Base-by-base conservation (phyloP, 2,888 invertebrate genomes). In the Dryococelus australis region DNA sequence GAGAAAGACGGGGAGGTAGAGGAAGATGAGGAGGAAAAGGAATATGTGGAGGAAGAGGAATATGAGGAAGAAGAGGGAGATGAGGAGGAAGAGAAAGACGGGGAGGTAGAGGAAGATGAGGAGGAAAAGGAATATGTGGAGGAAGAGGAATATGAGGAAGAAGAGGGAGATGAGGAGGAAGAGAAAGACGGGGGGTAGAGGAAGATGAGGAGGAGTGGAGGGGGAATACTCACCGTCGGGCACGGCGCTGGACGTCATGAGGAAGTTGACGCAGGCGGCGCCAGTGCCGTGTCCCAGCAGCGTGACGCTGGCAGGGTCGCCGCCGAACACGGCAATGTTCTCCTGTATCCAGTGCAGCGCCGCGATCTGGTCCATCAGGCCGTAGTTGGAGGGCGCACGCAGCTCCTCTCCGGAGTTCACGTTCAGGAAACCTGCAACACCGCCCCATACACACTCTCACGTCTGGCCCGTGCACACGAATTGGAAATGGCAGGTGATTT, bases 301-400 rank as follows among this genome's bases (percentile, higher is more conserved):
- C 0, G 99, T 99, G 87, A 99, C 98, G 91, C 97, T 97, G 79
- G 96, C 95, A 0, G 98, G 96, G 92, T 99, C 99, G 0, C 99
- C 99, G 9, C 98, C 98, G 92, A 99, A 99, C 87, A 96, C 96
- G 0, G 96, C 98, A 86, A 99, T 97, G 92, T 99, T 99, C 92
- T 98, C 98, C 91, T 98, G 97, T 89, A 99, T 95, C 99, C 99
- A 99, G 91, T 98, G 98, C 89, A 99, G 93, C 0, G 98, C 98
- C 0, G 98, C 98, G 90, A 98, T 97, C 93, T 98, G 98, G 93
- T 99, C 99, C 96, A 99, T 97, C 88, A 99, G 95, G n/a, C 99
- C 99, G 93, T 98, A 99, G 94, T 99, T 99, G 85, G 98, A 97
- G 80, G 97, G 97, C 53, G 97, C 96, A 89, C 96, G 95, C 84